These are phyloP conservation scores for Esox masquinongy DNA, from an alignment of 2,797 vertebrate species.

Conservation along the genomic window DNA sequence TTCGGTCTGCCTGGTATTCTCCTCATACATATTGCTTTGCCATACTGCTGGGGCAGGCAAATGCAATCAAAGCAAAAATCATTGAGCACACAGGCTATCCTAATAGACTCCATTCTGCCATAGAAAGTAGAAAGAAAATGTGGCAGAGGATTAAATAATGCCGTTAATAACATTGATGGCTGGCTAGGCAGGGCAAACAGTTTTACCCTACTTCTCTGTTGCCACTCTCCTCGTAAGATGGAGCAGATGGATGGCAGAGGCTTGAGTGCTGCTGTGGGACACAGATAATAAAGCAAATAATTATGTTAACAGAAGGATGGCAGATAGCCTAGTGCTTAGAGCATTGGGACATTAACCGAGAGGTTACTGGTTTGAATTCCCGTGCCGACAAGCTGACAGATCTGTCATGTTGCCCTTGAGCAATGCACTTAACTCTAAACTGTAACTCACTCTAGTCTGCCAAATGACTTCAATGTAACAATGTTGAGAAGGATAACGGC, in stretches of 20 bases:
- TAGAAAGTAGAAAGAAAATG: slow-evolving; percentile 48
- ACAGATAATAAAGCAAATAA: slow-evolving; percentile 67
- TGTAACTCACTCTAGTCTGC: no score
- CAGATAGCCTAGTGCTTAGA: slow-evolving; percentile 17
- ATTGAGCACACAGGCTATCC: slow-evolving; percentile 43
- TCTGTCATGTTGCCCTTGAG: no score
- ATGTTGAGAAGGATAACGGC: slow-evolving; percentile 54
- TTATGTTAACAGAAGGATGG: slow-evolving; percentile 72
- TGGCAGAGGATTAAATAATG: slow-evolving; percentile 64
- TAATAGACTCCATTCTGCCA: slow-evolving; percentile 52
- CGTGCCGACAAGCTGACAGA: no score
- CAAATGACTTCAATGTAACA: no score
- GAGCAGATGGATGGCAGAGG: slow-evolving; percentile 56
- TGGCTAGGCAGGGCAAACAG: slow-evolving; percentile 52
- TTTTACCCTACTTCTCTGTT: slow-evolving; percentile 48
- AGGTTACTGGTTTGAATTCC: no score
- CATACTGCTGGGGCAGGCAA: slow-evolving; percentile 40
- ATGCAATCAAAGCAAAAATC: slow-evolving; percentile 59
- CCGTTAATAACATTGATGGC: slow-evolving; percentile 57
- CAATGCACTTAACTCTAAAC: no score
- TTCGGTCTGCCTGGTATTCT: neutral
- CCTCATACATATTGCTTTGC: slow-evolving; percentile 31
- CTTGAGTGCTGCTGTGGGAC: slow-evolving; percentile 57
- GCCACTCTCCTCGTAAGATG: slow-evolving; percentile 35
- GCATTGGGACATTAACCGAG: no score